Conservation (phyloP, 2,797 vertebrate species). For the Chiloscyllium punctatum region DNA sequence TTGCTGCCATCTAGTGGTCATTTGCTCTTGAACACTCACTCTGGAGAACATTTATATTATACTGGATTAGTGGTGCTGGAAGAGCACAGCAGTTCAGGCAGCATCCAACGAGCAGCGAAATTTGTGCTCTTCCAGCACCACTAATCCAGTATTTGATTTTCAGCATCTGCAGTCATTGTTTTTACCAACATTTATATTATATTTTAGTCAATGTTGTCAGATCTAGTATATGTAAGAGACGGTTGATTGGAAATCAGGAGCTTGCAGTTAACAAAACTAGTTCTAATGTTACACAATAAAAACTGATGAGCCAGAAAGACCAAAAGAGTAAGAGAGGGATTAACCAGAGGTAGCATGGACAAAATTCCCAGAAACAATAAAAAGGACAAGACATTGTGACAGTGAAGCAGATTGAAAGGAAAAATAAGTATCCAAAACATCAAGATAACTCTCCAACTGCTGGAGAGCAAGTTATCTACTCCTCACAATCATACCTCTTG, state of each 20-base stretch:
- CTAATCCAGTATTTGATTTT: too few relatives aligned
- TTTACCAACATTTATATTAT: too few relatives aligned
- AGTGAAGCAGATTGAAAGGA: not conserved
- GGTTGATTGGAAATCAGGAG: not conserved
- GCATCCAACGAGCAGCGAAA: too few relatives aligned
- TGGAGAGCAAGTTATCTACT: not conserved
- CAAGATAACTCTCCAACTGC: not conserved
- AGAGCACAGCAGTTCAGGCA: too few relatives aligned
- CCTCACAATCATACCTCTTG: not conserved
- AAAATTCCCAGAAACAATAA: not conserved
- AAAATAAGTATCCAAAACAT: not conserved
- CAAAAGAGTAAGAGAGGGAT: not conserved
- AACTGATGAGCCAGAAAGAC: not conserved
- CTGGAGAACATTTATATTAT: not conserved
- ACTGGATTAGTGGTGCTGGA: too few relatives aligned
- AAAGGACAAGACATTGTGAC: not conserved
- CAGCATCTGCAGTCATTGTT: too few relatives aligned
- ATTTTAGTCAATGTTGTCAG: not conserved
- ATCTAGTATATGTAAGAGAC: not conserved
- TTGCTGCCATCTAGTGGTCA: slow-evolving; percentile 16
- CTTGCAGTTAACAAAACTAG: not conserved
- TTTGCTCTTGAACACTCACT: not conserved
- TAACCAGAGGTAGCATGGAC: not conserved
- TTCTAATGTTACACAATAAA: not conserved
- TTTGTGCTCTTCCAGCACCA: too few relatives aligned